Percentiles rank a stretch among this genome's conserved stretches.
These are phyloP conservation scores for Cheilosia grossa DNA, from an alignment of 2,888 invertebrate genomes.

Conservation along the genomic window DNA sequence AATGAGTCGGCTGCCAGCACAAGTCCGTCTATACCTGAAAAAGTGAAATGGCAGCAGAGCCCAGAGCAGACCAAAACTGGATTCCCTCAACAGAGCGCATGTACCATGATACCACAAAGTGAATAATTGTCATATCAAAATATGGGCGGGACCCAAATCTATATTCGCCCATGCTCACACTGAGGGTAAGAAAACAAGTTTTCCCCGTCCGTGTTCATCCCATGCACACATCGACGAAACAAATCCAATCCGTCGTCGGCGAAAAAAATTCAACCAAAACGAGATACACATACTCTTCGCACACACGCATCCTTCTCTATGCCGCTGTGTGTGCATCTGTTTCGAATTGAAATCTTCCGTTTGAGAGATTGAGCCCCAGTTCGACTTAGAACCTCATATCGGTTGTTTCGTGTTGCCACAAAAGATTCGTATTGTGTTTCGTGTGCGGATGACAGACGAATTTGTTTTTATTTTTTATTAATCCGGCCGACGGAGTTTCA, in stretches of 20 bases:
- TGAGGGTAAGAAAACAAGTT: conserved; percentile 53
- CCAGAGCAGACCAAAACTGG: conserved; percentile 48
- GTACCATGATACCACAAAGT: conserved; percentile 41
- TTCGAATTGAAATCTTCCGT: conserved; percentile 18
- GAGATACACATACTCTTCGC: conserved; percentile 31
- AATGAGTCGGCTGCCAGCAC: conserved; percentile 29
- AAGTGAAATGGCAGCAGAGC: conserved; percentile 56
- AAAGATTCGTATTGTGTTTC: conserved; percentile 33
- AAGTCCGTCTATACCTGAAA: conserved; percentile 34
- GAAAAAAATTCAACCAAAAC: conserved; percentile 36
- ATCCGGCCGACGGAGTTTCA: conserved; percentile 51
- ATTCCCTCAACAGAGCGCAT: conserved; percentile 54
- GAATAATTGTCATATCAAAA: conserved; percentile 53
- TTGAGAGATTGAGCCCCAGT: conserved; percentile 61
- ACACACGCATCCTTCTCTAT: conserved; percentile 2
- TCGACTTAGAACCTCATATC: conserved; percentile 68
- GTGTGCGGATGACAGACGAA: conserved; percentile 42
- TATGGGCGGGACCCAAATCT: conserved; percentile 56
- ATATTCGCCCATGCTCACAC: conserved; percentile 31
- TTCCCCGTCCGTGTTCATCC: conserved; percentile 33
- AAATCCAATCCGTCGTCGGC: conserved; percentile 18
- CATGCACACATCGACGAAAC: not conserved
- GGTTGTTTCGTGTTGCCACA: conserved; percentile 53
- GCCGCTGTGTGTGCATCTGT: conserved; percentile 31
- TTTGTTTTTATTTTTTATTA: not conserved